Evolutionary conservation across 2,797 vertebrate species (phyloP).

Genomic region (Morus bassanus): DNA sequence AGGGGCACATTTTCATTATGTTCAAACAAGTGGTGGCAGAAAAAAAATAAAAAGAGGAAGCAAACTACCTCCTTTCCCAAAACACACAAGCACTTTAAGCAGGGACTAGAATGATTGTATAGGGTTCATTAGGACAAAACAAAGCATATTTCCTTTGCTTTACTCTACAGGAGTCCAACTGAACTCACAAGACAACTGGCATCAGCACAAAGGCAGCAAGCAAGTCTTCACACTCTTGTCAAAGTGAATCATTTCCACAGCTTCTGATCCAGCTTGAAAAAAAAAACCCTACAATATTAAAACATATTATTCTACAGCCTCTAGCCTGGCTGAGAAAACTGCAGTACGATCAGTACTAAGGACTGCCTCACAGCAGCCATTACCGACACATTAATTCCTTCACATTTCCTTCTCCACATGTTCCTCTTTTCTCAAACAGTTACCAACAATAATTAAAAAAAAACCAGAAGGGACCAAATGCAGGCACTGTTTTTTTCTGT

Average conservation of each 20-base stretch:
- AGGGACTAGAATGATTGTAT: not conserved
- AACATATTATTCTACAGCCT: not conserved
- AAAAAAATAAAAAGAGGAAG: not conserved
- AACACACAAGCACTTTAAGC: not conserved
- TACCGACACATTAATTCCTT: constrained; percentile 14
- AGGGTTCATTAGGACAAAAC: not conserved
- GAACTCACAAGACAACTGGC: not conserved
- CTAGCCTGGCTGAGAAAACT: not conserved
- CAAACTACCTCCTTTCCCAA: not conserved
- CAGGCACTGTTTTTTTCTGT: not conserved
- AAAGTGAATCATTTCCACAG: not conserved
- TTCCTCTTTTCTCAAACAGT: constrained; percentile 29
- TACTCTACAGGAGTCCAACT: not conserved
- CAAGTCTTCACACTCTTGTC: not conserved
- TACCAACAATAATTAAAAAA: not conserved
- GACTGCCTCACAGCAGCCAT: not conserved
- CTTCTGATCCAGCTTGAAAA: not conserved
- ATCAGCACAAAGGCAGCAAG: not conserved
- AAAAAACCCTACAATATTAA: not conserved
- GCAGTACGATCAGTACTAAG: not conserved
- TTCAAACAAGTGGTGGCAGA: not conserved
- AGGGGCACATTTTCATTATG: not conserved
- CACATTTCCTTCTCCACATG: not conserved
- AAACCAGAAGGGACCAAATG: constrained; percentile 12
- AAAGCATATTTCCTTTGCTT: not conserved